Evolutionary conservation across 2,113 vertebrate species (phyloP).

Genomic region (Urocolius indicus): DNA sequence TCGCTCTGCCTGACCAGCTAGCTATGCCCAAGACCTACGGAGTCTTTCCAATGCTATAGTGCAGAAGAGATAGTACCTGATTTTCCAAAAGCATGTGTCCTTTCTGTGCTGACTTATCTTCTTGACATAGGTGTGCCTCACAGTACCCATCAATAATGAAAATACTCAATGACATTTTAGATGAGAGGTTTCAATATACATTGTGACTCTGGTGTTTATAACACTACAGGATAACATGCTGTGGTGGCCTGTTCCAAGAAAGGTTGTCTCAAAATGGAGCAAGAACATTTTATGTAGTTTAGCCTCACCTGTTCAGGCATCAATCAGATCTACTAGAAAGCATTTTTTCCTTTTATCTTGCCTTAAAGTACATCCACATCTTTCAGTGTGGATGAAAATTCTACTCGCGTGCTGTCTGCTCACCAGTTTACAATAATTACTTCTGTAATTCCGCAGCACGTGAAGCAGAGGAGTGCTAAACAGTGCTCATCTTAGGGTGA

Average conservation of each 20-base stretch:
- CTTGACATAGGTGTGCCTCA: background rate
- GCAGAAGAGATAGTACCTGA: background rate
- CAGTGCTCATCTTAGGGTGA: background rate
- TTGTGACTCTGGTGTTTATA: background rate
- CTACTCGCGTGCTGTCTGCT: background rate
- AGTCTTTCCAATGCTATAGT: background rate
- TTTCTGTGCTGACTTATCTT: background rate
- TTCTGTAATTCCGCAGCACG: background rate
- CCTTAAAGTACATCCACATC: background rate
- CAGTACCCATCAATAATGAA: background rate
- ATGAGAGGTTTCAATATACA: background rate
- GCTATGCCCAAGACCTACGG: background rate
- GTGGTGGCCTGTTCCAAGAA: background rate
- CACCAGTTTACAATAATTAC: background rate
- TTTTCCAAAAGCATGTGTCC: background rate
- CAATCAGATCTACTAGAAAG: background rate
- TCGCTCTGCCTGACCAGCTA: rapidly evolving
- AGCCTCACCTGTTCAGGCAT: background rate
- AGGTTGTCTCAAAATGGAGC: background rate
- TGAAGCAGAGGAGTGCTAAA: background rate
- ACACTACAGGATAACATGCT: background rate
- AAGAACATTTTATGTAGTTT: background rate
- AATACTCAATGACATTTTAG: background rate
- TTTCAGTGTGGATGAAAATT: background rate
- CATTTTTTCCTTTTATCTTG: background rate